Evolutionary conservation across 2,113 vertebrate species (phyloP), one percentile per base, ranked within the genome.

Genomic region (Porphyrio hochstetteri): DNA sequence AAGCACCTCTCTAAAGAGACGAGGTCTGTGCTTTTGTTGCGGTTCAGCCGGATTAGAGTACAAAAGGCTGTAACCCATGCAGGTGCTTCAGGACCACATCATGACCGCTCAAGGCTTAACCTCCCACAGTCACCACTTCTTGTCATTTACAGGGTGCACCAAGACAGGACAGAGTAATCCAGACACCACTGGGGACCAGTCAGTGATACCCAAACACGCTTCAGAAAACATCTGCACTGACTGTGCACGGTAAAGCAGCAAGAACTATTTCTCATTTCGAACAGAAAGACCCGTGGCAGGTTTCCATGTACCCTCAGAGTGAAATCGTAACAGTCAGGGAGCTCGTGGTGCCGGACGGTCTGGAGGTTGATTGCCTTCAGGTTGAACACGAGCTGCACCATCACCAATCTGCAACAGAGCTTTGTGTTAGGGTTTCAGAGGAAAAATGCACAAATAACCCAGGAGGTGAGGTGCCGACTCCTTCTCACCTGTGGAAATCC

Each of bases 361-460:
- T 99, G 99, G 82, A 99, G 98, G 76, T 99, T 99, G 96, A 99
- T 99, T 55, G 98, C 99, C 96, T 99, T 99, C 93, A 99, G 96
- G 46, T 98, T 99, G 77, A 99, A 98, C 88, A 72, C 96, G 88
- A 99, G 98, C 77, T 99, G 98, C 88, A 99, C 97, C 0, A 97
- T 98, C 79, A 99, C 93, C 86, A 99, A 98, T 67, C 99, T 99
- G 97, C 81, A 96, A 97, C 3, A 97, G 74, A 98, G 64, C 64
- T 38, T 38, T 19, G 7, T 19, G 18, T 91, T 88, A 96, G 87
- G 36, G 80, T 92, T 28, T 50, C 52, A 82, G 27, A 36, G 72
- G 56, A 48, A 42, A 79, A 88, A 60, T 4, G 88, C 24, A 91
- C 5, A 13, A 14, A 40, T 11, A 74, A 70, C 65, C 92, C 40